phyloP scores from a whole-genome alignment of 1,140 invertebrate genomes.

The Bombus haemorrhoidalis region DNA sequence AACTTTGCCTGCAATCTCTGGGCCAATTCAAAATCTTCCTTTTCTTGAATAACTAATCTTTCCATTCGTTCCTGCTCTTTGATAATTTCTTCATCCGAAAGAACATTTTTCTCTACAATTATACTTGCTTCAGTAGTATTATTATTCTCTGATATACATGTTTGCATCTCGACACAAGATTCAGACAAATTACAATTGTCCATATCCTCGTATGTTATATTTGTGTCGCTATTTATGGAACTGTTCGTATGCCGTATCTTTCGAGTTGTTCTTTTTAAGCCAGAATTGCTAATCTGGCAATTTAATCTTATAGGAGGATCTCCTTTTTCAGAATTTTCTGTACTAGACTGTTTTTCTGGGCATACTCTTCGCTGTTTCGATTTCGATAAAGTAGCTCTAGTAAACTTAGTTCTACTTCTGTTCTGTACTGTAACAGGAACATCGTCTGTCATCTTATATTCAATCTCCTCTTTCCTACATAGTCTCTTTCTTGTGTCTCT shows the following conservation, averaged over 20 bases:
- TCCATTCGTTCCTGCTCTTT: constrained; percentile 77
- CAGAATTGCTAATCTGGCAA: constrained; percentile 4
- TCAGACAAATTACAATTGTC: constrained; percentile 52
- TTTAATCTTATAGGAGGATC: constrained; percentile 7
- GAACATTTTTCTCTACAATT: neutral
- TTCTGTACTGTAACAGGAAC: constrained; percentile 28
- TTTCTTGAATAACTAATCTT: constrained; percentile 74
- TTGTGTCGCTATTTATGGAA: constrained; percentile 18
- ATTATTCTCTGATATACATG: constrained; percentile 20
- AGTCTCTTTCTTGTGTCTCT: constrained; percentile 34
- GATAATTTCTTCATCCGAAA: constrained; percentile 69
- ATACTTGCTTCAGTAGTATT: neutral
- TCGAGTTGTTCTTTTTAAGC: constrained; percentile 41
- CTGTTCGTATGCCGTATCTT: constrained; percentile 35
- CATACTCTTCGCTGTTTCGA: constrained; percentile 26
- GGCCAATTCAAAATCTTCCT: constrained; percentile 77
- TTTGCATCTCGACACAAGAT: constrained; percentile 43
- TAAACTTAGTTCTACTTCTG: constrained; percentile 41
- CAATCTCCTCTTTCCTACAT: constrained; percentile 23
- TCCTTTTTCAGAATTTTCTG: constrained; percentile 12
- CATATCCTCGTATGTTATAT: neutral
- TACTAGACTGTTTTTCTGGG: constrained; percentile 9
- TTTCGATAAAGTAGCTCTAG: constrained; percentile 26
- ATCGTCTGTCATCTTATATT: neutral
- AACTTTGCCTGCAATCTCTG: constrained; percentile 76